phyloP scores from a whole-genome alignment of 2,113 vertebrate genomes.

The Rhizomys pruinosus region DNA sequence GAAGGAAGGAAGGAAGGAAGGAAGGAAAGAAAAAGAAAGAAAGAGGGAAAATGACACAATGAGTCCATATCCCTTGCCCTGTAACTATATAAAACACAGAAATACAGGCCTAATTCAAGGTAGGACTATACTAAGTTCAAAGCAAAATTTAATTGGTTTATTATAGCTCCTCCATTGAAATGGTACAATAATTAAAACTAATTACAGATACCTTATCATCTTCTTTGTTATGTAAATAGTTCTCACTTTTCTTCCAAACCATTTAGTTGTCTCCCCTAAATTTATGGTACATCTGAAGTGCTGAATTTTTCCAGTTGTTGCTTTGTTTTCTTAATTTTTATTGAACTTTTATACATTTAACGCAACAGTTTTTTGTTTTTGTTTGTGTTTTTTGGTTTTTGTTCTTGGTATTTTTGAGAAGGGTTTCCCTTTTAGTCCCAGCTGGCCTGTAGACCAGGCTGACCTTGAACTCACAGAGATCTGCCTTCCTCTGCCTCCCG shows the following conservation, averaged over 20 bases:
- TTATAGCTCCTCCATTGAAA: not conserved
- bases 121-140: not conserved
- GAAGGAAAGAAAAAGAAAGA: not conserved
- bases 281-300: not conserved
- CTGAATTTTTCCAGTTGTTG: too few relatives aligned
- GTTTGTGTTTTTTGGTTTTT: too few relatives aligned
- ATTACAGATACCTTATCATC: not conserved
- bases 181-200: constrained; percentile 19
- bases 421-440: too few relatives aligned
- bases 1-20: too few relatives aligned
- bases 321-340: too few relatives aligned
- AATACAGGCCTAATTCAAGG: not conserved
- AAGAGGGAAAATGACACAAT: not conserved
- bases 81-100: not conserved
- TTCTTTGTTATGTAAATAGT: constrained; percentile 30
- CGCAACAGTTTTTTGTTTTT: too few relatives aligned
- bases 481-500: too few relatives aligned
- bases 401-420: too few relatives aligned
- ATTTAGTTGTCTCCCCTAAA: not conserved
- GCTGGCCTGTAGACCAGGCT: too few relatives aligned
- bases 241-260: not conserved
- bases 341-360: too few relatives aligned
- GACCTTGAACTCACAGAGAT: too few relatives aligned
- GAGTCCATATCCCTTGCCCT: not conserved
- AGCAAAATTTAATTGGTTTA: not conserved